Evolutionary conservation across 2,797 vertebrate species (phyloP), one percentile per base, ranked within the genome.

Genomic region (Sparidentex hasta): DNA sequence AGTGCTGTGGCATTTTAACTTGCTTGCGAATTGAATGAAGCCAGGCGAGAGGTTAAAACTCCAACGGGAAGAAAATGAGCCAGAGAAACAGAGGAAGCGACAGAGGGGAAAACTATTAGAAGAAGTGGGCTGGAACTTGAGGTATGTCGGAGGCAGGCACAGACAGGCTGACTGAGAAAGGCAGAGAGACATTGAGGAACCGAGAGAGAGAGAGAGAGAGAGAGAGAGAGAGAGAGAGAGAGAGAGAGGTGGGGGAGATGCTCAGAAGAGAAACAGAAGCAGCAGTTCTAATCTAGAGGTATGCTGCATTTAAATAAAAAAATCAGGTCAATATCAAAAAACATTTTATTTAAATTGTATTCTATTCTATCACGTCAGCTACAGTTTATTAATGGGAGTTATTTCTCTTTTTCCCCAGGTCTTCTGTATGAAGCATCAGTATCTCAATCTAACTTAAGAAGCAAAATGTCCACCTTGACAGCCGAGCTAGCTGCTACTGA

Each of bases 91-190:
- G 47, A 29, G 16, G 25, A 44, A 16, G 33, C 50, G 29, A 51
- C 20, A 46, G 51, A 9, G 50, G 59, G 65, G 51, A 16, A 51
- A 67, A 33, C 41, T 12, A 47, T 67, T 59, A 55, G 52, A 11
- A 74, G 25, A 78, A 65, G 48, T 69, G 71, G 71, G 80, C 69
- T 82, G 87, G 81, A 88, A 90, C 87, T 75, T 56, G 41, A 81
- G 72, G 90, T 90, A 89, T 91, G 85, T 23, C 71, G 72, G 74
- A 70, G 81, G 72, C 90, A 89, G 80, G 90, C 80, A 82, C 73
- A 75, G 88, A 88, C 90, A 90, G 76, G 90, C 75, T 67, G 77
- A 47, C 4, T n/a, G 59, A 63, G n/a, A 46, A 48, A 66, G 75
- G 44, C 7, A 21, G 64, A 23, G 46, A 48, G 68, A 38, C n/a